phyloP scores from a whole-genome alignment of 2,797 vertebrate species.

The Neostethus bicornis region DNA sequence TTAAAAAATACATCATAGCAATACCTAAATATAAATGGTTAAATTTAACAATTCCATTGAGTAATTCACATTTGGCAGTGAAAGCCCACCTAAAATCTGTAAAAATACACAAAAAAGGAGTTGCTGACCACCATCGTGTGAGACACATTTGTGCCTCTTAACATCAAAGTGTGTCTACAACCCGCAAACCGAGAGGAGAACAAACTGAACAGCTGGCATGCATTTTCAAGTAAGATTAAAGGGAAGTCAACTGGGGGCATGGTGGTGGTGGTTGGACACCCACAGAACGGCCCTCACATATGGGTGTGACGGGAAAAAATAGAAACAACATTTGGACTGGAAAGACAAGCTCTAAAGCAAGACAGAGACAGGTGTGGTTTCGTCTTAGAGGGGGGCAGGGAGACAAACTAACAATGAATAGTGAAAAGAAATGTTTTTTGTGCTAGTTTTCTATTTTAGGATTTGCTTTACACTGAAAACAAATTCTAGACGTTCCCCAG shows the following conservation, averaged over 20 bases:
- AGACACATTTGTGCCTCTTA: constrained; percentile 11
- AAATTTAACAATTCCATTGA: not conserved
- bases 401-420: constrained; percentile 46
- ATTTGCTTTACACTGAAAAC: constrained; percentile 44
- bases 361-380: constrained; percentile 81
- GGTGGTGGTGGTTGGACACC: constrained; percentile 47
- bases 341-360: constrained; percentile 70
- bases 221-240: constrained; percentile 49
- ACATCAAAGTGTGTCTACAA: constrained; percentile 16
- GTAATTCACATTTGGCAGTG: not conserved
- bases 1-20: no score
- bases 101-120: constrained; percentile 5
- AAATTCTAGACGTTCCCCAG: constrained; percentile 12
- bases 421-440: constrained; percentile 52
- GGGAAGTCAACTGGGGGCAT: constrained; percentile 52
- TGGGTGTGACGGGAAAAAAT: constrained; percentile 78
- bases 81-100: not conserved
- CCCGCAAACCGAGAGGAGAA: constrained; percentile 34
- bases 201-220: constrained; percentile 59
- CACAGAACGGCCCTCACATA: constrained; percentile 64
- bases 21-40: no score
- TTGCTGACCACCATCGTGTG: not conserved
- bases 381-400: constrained; percentile 52
- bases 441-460: constrained; percentile 36
- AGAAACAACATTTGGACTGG: constrained; percentile 73